A percentile compares a stretch with the other conserved stretches of the same genome.
Evolutionary conservation across 92 coral and sea anemone species (phyloP).

Genomic region (Zoanthus sansibaricus): DNA sequence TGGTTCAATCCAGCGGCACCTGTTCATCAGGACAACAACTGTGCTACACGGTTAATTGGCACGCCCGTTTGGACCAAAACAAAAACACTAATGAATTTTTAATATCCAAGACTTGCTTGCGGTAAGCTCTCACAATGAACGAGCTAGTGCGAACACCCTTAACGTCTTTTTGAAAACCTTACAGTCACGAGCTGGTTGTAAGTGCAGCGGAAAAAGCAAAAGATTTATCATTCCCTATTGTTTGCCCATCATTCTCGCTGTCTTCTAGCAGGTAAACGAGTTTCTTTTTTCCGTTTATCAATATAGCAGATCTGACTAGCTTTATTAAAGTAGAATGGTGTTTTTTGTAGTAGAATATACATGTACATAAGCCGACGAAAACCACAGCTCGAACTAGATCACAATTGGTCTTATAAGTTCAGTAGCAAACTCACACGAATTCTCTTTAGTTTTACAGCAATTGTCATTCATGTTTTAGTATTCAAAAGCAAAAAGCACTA

Average conservation of each 20-base stretch:
- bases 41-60: not conserved
- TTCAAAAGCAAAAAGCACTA: too few species aligned
- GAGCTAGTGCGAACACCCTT: not conserved
- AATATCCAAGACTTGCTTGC: not conserved
- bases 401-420: too few species aligned
- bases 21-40: not conserved
- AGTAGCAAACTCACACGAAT: too few species aligned
- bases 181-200: not conserved
- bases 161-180: not conserved
- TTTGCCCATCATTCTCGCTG: not conserved
- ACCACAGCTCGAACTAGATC: too few species aligned
- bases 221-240: not conserved
- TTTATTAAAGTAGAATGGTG: too few species aligned
- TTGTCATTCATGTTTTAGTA: too few species aligned
- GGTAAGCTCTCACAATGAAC: not conserved
- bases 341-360: too few species aligned
- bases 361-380: too few species aligned
- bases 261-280: too few species aligned
- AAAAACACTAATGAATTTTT: not conserved
- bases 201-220: not conserved
- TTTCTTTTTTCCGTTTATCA: too few species aligned
- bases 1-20: not conserved
- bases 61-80: not conserved
- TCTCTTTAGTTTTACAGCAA: too few species aligned
- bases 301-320: too few species aligned